These are phyloP conservation scores for Pagrus major DNA, from an alignment of 2,113 vertebrate species.

Conservation along the genomic window DNA sequence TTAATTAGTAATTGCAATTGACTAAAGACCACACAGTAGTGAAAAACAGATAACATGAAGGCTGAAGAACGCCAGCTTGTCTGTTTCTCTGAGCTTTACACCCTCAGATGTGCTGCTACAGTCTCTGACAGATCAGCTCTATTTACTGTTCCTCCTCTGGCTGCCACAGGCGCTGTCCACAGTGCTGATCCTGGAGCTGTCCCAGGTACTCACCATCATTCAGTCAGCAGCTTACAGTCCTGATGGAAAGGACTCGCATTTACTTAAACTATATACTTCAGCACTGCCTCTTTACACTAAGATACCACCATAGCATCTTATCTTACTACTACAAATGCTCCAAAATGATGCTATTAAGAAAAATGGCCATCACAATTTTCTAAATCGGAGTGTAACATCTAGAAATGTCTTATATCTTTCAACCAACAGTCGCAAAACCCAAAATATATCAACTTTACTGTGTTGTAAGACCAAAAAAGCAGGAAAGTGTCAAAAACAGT, in stretches of 20 bases:
- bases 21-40: no score
- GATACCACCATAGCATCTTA: background rate
- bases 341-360: background rate
- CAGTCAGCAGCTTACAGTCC: slow-evolving; percentile 4
- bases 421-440: no score
- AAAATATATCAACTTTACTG: no score
- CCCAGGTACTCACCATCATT: slow-evolving; percentile 25
- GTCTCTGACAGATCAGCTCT: background rate
- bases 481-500: no score
- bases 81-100: background rate
- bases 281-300: background rate
- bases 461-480: no score
- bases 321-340: background rate
- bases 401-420: no score
- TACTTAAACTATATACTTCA: background rate
- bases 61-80: background rate
- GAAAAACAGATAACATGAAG: background rate
- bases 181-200: slow-evolving; percentile 47
- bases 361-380: no score
- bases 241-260: background rate
- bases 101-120: background rate
- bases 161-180: slow-evolving; percentile 31
- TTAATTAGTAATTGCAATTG: no score
- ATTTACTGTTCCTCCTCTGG: background rate
- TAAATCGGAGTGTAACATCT: no score